Base-by-base conservation (phyloP, 2,797 vertebrate genomes). In the Notolepis coatsorum region DNA sequence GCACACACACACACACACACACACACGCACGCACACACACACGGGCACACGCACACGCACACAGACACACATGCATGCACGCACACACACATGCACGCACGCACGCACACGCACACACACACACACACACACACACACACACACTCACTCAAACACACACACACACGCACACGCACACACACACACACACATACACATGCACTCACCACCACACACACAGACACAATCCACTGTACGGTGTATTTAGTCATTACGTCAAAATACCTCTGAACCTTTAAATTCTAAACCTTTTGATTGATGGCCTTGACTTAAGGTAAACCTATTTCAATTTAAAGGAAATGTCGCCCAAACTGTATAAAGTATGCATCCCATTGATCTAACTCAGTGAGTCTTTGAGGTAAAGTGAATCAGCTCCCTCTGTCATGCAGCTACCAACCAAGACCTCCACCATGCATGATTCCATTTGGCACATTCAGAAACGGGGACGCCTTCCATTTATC, bases 401-500 rank as follows among this genome's bases (percentile, higher is more conserved):
- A 71, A 80, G 72, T 72, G 68, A 60, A 80, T 85, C 65, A 81
- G 64, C n/a, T 75, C 60, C 61, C 27, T 53, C 7, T 65, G 45
- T 60, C 28, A 60, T 61, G 48, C n/a, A n/a, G n/a, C n/a, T 66
- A 66, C 64, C 56, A 60, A 59, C 58, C 62, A 3, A 53, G 45
- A 61, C 60, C 70, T 50, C 25, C 55, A 63, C 48, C 17, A 65
- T 65, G 73, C 64, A 55, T 68, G 55, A 69, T 75, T 74, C 66
- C 69, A 71, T 80, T 83, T 80, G 50, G 25, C 66, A 68, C 72
- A 62, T 73, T 75, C 75, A 71, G 59, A 76, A 68, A 54, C 75
- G 48, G 56, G 62, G 65, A 74, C 79, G 62, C 39, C 77, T 74
- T 81, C 67, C 66, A 88, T 89, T 85, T 67, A 82, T 90, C 84